These are phyloP conservation scores for Bursaphelenchus mucronatus DNA, from an alignment of 1,140 invertebrate species.

Conservation along the genomic window DNA sequence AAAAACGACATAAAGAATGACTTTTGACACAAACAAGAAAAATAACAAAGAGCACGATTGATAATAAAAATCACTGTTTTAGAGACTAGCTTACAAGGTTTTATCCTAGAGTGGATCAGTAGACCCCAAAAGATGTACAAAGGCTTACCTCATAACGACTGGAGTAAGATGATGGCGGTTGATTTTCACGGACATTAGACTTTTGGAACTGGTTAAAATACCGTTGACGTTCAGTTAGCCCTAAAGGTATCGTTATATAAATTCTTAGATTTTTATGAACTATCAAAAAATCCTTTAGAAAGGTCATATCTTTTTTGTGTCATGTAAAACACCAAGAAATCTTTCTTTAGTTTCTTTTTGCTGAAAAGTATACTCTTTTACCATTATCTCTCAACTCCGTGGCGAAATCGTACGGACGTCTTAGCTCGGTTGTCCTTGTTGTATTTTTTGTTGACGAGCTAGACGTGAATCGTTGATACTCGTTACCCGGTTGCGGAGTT, in stretches of 20 bases:
- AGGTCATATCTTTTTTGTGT: no score
- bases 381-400: conserved; percentile 23
- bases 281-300: no score
- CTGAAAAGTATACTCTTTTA: background rate
- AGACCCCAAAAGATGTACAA: no score
- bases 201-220: conserved; percentile 29
- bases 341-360: no score
- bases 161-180: conserved; percentile 6
- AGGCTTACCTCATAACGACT: conserved; percentile 18
- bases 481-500: background rate
- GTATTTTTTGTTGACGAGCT: background rate
- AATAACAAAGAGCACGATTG: no score
- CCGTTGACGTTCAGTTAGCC: conserved; percentile 21
- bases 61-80: no score
- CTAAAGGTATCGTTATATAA: conserved; percentile 3
- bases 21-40: no score
- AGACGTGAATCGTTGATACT: conserved; percentile 7
- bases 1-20: no score
- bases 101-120: no score
- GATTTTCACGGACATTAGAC: conserved; percentile 14
- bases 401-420: conserved; percentile 23
- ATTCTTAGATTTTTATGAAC: no score
- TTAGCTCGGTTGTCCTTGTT: conserved; percentile 10
- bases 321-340: no score
- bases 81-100: no score